Evolutionary conservation across 2,113 vertebrate species (phyloP).

Genomic region (Raja brachyura): DNA sequence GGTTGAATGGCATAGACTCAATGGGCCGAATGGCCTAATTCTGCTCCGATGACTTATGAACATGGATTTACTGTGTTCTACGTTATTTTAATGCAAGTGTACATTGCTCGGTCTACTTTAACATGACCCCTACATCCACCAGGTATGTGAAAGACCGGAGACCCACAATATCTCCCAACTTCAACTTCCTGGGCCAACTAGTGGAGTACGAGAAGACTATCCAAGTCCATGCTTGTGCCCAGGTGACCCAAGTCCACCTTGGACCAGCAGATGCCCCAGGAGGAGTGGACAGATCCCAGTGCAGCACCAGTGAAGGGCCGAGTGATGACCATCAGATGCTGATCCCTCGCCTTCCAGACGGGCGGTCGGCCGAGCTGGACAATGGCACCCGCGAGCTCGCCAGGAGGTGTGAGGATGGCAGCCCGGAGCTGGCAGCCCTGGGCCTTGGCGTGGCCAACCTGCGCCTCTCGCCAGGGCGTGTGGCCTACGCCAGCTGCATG

Average conservation of each 20-base stretch:
- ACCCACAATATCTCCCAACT: conserved; percentile 70
- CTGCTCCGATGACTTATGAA: too few relatives aligned
- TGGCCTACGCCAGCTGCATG: conserved; percentile 36
- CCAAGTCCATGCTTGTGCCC: conserved; percentile 39
- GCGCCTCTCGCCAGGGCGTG: conserved; percentile 40
- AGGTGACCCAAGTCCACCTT: neutral
- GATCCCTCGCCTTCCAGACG: conserved; percentile 46
- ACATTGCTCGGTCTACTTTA: neutral
- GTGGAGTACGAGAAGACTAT: conserved; percentile 63
- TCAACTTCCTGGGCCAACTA: conserved; percentile 72
- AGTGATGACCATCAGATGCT: conserved; percentile 54
- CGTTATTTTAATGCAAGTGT: too few relatives aligned
- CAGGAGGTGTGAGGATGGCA: neutral
- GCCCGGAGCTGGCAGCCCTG: neutral
- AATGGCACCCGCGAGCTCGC: neutral
- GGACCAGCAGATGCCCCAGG: neutral
- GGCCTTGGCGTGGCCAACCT: neutral
- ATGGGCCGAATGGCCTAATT: too few relatives aligned
- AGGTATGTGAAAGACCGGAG: conserved; percentile 72
- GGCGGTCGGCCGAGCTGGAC: conserved; percentile 18
- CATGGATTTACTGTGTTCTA: too few relatives aligned
- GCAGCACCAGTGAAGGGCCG: conserved; percentile 23
- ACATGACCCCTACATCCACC: neutral
- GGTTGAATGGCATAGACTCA: too few relatives aligned
- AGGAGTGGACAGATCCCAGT: neutral